These are phyloP conservation scores for Diloba caeruleocephala DNA, from an alignment of 2,888 invertebrate species.

Conservation along the genomic window DNA sequence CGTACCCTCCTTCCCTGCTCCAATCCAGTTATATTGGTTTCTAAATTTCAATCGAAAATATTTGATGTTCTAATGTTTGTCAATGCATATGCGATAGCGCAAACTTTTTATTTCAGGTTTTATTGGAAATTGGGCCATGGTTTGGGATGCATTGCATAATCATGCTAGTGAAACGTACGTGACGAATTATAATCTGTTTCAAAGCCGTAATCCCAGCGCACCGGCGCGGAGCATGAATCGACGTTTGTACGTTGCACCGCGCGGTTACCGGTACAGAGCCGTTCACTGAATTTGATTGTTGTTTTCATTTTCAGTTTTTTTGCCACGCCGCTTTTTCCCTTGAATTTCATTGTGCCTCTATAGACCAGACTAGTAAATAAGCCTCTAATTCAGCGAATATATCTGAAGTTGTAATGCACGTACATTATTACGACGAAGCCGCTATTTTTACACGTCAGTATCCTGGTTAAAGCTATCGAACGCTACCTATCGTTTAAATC, in stretches of 20 bases:
- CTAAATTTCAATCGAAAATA: conserved; percentile 31
- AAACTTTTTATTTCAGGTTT: conserved; percentile 16
- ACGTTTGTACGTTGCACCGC: conserved; percentile 56
- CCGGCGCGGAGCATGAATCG: conserved; percentile 65
- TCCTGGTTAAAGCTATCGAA: conserved; percentile 16
- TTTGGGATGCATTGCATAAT: conserved; percentile 61
- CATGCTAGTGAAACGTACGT: conserved; percentile 65
- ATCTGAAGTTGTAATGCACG: conserved; percentile 4
- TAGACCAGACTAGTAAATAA: conserved; percentile 8
- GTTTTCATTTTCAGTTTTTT: conserved; percentile 33
- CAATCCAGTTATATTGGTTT: conserved; percentile 39
- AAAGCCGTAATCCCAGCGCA: conserved; percentile 68
- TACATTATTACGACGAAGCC: conserved; percentile 9
- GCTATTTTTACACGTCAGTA: conserved; percentile 29
- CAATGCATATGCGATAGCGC: conserved; percentile 2
- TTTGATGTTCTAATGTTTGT: conserved; percentile 30
- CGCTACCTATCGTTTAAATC: conserved; percentile 32
- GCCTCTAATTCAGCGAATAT: conserved; percentile 13
- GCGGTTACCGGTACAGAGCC: conserved; percentile 31
- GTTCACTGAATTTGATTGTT: conserved; percentile 45
- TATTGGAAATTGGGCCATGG: conserved; percentile 18
- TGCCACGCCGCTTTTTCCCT: conserved; percentile 9
- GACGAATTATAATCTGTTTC: conserved; percentile 76
- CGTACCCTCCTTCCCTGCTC: conserved; percentile 29
- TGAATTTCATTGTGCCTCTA: conserved; percentile 11